A percentile compares a stretch with the other conserved stretches of the same genome.
Evolutionary conservation across 2,113 vertebrate species (phyloP).

Genomic region (Corynorhinus townsendii): DNA sequence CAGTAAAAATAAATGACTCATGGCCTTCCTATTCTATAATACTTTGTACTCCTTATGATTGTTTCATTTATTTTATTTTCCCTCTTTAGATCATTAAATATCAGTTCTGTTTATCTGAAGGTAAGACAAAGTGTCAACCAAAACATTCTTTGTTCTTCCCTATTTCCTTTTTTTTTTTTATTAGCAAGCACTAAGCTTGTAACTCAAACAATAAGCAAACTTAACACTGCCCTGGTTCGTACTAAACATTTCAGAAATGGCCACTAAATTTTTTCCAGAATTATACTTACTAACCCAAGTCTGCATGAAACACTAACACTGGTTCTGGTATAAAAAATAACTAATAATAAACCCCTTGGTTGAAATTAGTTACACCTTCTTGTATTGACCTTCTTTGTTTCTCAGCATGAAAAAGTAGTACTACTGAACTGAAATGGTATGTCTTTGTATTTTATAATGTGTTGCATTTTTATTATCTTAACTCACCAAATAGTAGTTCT

Average conservation of each 20-base stretch:
- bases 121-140: slow-evolving; percentile 90
- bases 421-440: slow-evolving; percentile 77
- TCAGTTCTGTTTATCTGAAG: slow-evolving; percentile 98
- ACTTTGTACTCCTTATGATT: slow-evolving; percentile 86
- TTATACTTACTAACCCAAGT: slow-evolving; percentile 82
- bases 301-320: slow-evolving; percentile 88
- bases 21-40: slow-evolving; percentile 86
- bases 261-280: slow-evolving; percentile 79
- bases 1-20: slow-evolving; percentile 80
- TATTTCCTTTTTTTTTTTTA: slow-evolving; percentile 72
- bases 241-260: slow-evolving; percentile 86
- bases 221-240: slow-evolving; percentile 82
- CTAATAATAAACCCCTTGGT: slow-evolving; percentile 78
- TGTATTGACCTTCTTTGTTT: slow-evolving; percentile 82
- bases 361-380: slow-evolving; percentile 80
- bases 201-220: slow-evolving; percentile 80
- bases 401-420: slow-evolving; percentile 85
- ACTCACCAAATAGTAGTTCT: slow-evolving; percentile 6
- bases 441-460: slow-evolving; percentile 81
- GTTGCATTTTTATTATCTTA: slow-evolving; percentile 77
- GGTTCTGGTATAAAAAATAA: slow-evolving; percentile 82
- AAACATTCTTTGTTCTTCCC: slow-evolving; percentile 81
- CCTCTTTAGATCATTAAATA: slow-evolving; percentile 99
- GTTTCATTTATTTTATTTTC: slow-evolving; percentile 88
- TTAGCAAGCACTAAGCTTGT: slow-evolving; percentile 81